phyloP scores from a whole-genome alignment of 2,888 invertebrate genomes.

The Oxytorus armatus region DNA sequence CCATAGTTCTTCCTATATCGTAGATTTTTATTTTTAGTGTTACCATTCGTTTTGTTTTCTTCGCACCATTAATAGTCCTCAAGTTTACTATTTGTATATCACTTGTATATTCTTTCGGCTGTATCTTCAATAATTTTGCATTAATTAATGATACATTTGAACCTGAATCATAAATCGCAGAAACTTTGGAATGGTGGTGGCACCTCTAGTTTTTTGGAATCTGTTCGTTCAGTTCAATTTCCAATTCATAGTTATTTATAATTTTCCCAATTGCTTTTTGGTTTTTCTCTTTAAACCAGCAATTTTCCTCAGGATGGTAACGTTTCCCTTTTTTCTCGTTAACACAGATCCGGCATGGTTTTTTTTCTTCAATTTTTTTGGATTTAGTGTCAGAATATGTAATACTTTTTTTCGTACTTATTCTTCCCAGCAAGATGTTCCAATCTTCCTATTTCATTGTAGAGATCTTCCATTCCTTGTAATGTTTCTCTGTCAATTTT shows the following conservation, averaged over 20 bases:
- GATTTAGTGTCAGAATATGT: background rate
- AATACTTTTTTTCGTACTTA: conserved; percentile 45
- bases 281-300: conserved; percentile 64
- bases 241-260: conserved; percentile 67
- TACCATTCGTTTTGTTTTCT: too few relatives aligned
- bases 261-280: conserved; percentile 53
- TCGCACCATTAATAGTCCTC: too few relatives aligned
- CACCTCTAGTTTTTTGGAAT: conserved; percentile 69
- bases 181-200: conserved; percentile 69
- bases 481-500: conserved; percentile 73
- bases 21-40: too few relatives aligned
- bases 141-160: conserved; percentile 68
- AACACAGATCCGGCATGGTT: conserved; percentile 63
- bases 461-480: conserved; percentile 67
- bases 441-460: conserved; percentile 72
- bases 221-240: conserved; percentile 58
- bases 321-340: conserved; percentile 57
- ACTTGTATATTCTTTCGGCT: too few relatives aligned
- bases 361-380: conserved; percentile 16
- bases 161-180: conserved; percentile 68
- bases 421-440: conserved; percentile 71
- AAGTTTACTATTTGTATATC: too few relatives aligned
- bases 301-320: conserved; percentile 66
- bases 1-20: too few relatives aligned
- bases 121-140: too few relatives aligned